Base-by-base conservation (phyloP, 2,113 vertebrate species). In the Pongo abelii region DNA sequence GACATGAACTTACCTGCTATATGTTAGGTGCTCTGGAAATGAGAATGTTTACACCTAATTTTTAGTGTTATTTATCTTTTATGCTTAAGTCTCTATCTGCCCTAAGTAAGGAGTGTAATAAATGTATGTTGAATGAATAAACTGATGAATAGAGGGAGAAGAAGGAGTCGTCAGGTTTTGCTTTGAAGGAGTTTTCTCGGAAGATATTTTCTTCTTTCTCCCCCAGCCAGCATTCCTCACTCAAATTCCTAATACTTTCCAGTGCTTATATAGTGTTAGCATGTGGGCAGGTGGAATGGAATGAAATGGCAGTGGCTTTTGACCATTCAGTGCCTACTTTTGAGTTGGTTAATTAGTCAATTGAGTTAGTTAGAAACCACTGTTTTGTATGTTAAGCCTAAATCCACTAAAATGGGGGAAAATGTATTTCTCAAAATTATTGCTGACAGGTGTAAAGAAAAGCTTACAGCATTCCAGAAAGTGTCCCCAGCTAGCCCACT, bases 371-470 rank as follows among this genome's bases (percentile, higher is more conserved):
- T 74, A 75, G 38, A 38, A 20, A 77, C 25, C 3, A 30, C 16
- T 6, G 4, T 64, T 85, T 46, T 87, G 5, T 6, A 69, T 20
- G 0, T 27, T 74, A 97, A 20, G 43, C 23, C n/a, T 35, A 67
- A 75, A 61, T 94, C 35, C 30, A 89, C 40, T 32, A 46, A 83
- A 80, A 93, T n/a, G 78, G 57, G 25, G 16, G 43, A 70, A 94
- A 67, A 35, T 35, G 4, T 50, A 40, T 72, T 95, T 52, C 35
- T 89, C 40, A 61, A 77, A 96, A 87, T 80, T 86, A 16, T 92
- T 87, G 12, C 32, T 74, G 64, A 55, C 14, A n/a, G 12, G 8
- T 32, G 0, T 92, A 40, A 74, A 55, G 35, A 38, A 72, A 96
- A 59, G 13, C 52, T 74, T 27, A 38, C 2, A 35, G 17, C 6